These are phyloP conservation scores for Idaea straminata DNA, from an alignment of 2,888 invertebrate species.

Conservation along the genomic window DNA sequence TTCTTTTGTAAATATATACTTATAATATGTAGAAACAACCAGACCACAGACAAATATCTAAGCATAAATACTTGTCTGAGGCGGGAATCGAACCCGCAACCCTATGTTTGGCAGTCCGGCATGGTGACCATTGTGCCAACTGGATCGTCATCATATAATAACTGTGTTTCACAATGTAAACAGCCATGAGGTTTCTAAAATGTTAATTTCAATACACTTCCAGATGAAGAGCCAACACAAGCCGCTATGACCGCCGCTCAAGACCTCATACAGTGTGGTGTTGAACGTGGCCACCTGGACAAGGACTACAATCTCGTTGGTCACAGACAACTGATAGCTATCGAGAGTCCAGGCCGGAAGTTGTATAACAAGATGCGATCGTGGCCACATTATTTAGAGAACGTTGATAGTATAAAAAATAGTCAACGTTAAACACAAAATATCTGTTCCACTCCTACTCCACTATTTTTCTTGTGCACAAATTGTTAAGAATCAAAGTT, in stretches of 20 bases:
- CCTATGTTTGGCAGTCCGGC: no score
- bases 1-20: no score
- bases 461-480: no score
- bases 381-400: conserved; percentile 69
- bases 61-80: no score
- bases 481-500: no score
- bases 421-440: conserved; percentile 10
- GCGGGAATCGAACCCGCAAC: no score
- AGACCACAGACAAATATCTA: no score
- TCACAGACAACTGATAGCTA: conserved; percentile 74
- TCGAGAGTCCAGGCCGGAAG: conserved; percentile 68
- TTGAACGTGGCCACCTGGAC: conserved; percentile 78
- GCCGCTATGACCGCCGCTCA: conserved; percentile 78
- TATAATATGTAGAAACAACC: no score
- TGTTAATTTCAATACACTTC: conserved; percentile 27
- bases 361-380: conserved; percentile 64
- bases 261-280: conserved; percentile 80
- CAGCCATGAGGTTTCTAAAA: conserved; percentile 4
- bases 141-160: no score
- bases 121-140: no score
- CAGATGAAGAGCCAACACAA: conserved; percentile 79
- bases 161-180: neutral
- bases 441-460: conserved; percentile 4
- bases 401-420: conserved; percentile 44
- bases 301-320: conserved; percentile 81